phyloP scores from a whole-genome alignment of 2,797 vertebrate genomes.

The Myripristis jacobus region DNA sequence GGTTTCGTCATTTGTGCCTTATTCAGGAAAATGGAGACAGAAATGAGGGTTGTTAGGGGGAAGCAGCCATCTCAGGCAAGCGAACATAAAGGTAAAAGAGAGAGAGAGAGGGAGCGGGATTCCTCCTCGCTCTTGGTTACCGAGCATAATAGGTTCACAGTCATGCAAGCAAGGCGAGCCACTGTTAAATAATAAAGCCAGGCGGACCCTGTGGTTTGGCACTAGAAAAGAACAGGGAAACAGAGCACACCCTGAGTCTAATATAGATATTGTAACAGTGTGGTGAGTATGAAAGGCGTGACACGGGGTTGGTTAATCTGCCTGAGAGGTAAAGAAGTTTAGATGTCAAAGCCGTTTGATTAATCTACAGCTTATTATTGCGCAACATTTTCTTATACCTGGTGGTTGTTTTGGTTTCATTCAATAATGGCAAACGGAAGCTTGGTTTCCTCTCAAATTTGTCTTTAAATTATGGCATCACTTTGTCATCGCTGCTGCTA shows the following conservation, averaged over 20 bases:
- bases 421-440: no score
- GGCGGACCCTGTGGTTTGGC: not conserved
- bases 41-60: not conserved
- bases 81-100: not conserved
- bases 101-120: not conserved
- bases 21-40: not conserved
- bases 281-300: no score
- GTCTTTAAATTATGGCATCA: no score
- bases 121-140: not conserved
- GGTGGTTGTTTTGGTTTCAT: no score
- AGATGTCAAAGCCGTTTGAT: no score
- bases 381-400: no score
- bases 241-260: not conserved
- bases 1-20: conserved; percentile 9
- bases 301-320: no score
- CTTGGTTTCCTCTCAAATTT: no score
- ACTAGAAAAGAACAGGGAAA: not conserved
- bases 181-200: conserved; percentile 14
- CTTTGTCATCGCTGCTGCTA: no score
- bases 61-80: not conserved
- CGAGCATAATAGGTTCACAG: conserved; percentile 7
- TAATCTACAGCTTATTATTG: no score
- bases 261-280: no score
- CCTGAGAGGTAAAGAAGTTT: no score
- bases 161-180: not conserved